Percentiles rank a stretch among this genome's conserved stretches.
These are phyloP conservation scores for Caradrina kadenii DNA, from an alignment of 2,888 invertebrate species.

Conservation along the genomic window DNA sequence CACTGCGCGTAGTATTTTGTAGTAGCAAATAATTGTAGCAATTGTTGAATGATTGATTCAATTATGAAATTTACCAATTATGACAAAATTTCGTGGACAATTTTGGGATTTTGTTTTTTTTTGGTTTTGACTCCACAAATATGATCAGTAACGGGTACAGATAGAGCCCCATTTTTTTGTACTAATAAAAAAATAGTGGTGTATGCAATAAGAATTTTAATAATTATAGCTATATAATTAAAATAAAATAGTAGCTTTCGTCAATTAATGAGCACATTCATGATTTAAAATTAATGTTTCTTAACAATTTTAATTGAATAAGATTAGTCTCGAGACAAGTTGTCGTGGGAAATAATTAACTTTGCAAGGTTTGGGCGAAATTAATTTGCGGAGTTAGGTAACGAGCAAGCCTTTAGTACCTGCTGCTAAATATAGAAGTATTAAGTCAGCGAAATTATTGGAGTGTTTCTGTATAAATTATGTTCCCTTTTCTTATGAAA, in stretches of 20 bases:
- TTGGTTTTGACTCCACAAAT: no score
- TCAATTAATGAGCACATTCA: conserved; percentile 24
- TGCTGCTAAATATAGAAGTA: conserved; percentile 49
- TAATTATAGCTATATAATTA: neutral
- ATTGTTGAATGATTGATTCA: no score
- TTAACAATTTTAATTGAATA: conserved; percentile 43
- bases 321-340: conserved; percentile 43
- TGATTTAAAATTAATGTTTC: conserved; percentile 35
- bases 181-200: no score
- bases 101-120: no score
- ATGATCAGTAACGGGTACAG: no score
- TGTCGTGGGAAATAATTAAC: conserved; percentile 46
- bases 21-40: no score
- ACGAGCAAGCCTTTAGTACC: conserved; percentile 35
- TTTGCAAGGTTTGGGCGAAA: conserved; percentile 47
- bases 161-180: no score
- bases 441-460: conserved; percentile 44
- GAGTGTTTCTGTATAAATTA: conserved; percentile 36
- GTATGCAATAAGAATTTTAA: neutral
- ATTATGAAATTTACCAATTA: no score
- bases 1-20: no score
- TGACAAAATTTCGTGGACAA: no score
- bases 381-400: conserved; percentile 54
- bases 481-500: conserved; percentile 26
- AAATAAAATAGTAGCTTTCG: conserved; percentile 14